Conservation (phyloP, 2,888 invertebrate species). For the Hypomecis atomaria region DNA sequence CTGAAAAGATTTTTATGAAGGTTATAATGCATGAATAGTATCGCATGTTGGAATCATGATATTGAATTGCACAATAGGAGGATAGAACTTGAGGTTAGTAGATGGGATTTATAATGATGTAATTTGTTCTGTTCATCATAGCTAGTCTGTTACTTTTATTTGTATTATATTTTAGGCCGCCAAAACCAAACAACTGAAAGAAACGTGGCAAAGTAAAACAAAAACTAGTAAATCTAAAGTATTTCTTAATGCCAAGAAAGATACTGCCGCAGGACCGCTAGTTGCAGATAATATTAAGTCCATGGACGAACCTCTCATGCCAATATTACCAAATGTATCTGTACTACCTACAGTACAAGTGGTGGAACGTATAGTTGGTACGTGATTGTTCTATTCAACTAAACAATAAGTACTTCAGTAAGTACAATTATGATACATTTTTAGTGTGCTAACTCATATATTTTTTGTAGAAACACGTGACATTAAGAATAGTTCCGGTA, state of each 20-base stretch:
- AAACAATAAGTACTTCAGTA: too few relatives aligned
- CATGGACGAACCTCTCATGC: not conserved
- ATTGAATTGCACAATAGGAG: too few relatives aligned
- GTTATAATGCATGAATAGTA: not conserved
- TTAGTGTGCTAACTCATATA: too few relatives aligned
- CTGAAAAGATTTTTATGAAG: not conserved
- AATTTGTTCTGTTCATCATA: not conserved
- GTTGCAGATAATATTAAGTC: not conserved
- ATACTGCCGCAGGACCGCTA: not conserved
- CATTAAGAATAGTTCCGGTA: too few relatives aligned
- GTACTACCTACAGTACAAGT: too few relatives aligned
- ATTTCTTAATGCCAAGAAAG: not conserved
- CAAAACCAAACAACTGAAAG: conserved; percentile 1
- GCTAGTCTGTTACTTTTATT: not conserved
- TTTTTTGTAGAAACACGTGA: too few relatives aligned
- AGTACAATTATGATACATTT: too few relatives aligned
- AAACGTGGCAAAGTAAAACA: not conserved
- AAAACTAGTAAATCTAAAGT: not conserved
- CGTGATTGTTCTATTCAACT: too few relatives aligned
- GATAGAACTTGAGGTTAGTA: too few relatives aligned
- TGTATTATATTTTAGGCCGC: conserved; percentile 4
- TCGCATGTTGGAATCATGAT: not conserved
- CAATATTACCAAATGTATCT: not conserved
- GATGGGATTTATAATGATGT: too few relatives aligned
- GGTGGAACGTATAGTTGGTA: too few relatives aligned